These are phyloP conservation scores for Paralinhomoeus sp. DNA, from an alignment of 2,888 invertebrate species.

Conservation along the genomic window DNA sequence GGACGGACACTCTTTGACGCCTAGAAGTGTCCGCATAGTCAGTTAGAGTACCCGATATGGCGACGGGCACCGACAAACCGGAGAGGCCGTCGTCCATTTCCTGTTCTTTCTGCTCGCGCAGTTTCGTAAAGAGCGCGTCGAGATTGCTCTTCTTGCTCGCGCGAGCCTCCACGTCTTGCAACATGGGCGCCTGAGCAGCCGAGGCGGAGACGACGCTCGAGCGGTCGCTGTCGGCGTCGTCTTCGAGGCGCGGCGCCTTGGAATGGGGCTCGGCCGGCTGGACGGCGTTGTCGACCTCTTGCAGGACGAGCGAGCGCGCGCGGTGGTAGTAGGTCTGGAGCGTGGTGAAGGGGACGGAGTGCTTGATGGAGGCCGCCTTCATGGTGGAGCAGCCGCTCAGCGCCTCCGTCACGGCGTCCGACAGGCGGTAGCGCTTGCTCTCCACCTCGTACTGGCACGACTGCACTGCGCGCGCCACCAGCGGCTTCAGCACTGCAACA, in stretches of 20 bases:
- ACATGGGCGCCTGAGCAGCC: neutral
- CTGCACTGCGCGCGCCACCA: constrained; percentile 4
- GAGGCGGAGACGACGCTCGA: neutral
- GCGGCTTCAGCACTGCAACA: constrained; percentile 4
- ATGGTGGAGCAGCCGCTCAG: constrained; percentile 6
- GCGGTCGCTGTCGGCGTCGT: no score
- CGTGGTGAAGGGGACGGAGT: constrained; percentile 7
- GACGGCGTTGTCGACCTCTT: neutral
- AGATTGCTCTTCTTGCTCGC: neutral
- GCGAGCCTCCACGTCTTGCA: neutral
- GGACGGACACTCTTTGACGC: no score
- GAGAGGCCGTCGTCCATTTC: no score
- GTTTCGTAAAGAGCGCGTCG: neutral
- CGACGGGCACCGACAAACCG: no score
- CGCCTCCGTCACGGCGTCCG: constrained; percentile 4
- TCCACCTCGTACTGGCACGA: constrained; percentile 7
- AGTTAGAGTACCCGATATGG: no score
- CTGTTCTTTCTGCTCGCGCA: neutral
- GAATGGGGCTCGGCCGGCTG: no score
- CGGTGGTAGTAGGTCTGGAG: constrained; percentile 8
- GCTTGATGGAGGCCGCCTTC: constrained; percentile 5
- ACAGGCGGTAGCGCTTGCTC: constrained; percentile 4
- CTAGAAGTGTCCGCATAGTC: no score
- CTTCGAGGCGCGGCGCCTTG: no score
- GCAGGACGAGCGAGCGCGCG: neutral